phyloP scores from a whole-genome alignment of 2,113 vertebrate genomes.

The Epinephelus cyanopodus region DNA sequence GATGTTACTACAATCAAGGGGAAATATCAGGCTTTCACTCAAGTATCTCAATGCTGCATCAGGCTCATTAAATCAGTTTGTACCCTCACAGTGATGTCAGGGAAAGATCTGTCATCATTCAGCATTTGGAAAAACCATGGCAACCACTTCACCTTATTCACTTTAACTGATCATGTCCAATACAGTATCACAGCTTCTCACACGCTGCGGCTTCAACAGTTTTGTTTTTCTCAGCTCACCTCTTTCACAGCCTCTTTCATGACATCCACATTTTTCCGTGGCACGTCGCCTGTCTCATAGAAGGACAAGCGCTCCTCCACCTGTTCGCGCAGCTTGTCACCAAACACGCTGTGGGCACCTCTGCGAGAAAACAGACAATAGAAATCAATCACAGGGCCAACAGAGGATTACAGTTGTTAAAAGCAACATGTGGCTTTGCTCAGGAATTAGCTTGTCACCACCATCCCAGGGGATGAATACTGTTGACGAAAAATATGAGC shows the following conservation, averaged over 20 bases:
- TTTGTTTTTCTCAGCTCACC: conserved; percentile 79
- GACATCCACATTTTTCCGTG: conserved; percentile 94
- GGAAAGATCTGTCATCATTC: conserved; percentile 86
- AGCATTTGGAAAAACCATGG: conserved; percentile 33
- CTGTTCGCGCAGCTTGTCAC: conserved; percentile 93
- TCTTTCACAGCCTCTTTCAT: conserved; percentile 93
- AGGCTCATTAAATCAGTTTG: conserved; percentile 99
- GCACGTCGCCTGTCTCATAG: conserved; percentile 92
- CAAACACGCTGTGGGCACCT: conserved; percentile 93
- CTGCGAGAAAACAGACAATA: conserved; percentile 68
- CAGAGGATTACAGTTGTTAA: fast-evolving
- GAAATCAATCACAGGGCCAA: no score
- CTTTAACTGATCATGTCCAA: neutral
- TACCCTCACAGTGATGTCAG: conserved; percentile 88
- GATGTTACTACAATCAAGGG: fast-evolving
- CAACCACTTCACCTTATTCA: no score
- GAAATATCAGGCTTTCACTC: fast-evolving
- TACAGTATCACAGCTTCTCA: neutral
- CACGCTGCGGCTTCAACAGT: neutral
- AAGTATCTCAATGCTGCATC: conserved; percentile 75
- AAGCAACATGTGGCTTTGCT: conserved; percentile 80
- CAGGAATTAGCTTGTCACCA: conserved; percentile 90
- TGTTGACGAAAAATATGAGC: conserved; percentile 98
- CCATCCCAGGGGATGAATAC: conserved; percentile 88
- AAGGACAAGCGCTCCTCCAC: conserved; percentile 95